phyloP scores from a whole-genome alignment of 2,113 vertebrate genomes.

The Drymodes brunneopygia region DNA sequence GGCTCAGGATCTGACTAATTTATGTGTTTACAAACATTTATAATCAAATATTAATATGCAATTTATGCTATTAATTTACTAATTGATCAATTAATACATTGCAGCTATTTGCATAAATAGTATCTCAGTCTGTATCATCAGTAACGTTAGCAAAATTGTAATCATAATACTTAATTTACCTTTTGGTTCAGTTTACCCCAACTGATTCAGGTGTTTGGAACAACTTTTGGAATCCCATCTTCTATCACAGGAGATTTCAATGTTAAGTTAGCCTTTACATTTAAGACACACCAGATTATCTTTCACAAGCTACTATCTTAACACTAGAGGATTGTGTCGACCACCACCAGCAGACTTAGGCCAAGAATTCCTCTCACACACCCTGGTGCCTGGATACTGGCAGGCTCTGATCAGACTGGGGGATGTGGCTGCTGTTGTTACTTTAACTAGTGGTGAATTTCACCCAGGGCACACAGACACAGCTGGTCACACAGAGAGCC shows the following conservation, averaged over 20 bases:
- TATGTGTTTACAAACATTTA: background rate
- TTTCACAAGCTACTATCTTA: background rate
- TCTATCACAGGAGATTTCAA: background rate
- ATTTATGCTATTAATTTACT: background rate
- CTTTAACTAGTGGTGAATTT: background rate
- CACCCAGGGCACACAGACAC: rapidly evolving
- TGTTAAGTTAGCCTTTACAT: background rate
- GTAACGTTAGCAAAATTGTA: background rate
- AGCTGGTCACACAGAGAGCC: rapidly evolving
- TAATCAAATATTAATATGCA: background rate
- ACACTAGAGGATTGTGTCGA: background rate
- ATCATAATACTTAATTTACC: background rate
- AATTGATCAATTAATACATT: background rate
- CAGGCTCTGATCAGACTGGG: background rate
- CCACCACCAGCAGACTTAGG: background rate
- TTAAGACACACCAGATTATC: background rate
- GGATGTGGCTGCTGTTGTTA: background rate
- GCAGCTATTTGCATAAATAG: background rate
- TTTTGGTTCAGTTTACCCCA: background rate
- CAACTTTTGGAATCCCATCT: background rate
- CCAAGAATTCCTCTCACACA: background rate
- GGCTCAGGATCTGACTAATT: background rate
- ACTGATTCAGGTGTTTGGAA: background rate
- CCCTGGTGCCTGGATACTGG: no score
- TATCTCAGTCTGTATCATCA: background rate